These are phyloP conservation scores for Parazoanthus darwini DNA, from an alignment of 92 coral and sea anemone species.

Conservation along the genomic window DNA sequence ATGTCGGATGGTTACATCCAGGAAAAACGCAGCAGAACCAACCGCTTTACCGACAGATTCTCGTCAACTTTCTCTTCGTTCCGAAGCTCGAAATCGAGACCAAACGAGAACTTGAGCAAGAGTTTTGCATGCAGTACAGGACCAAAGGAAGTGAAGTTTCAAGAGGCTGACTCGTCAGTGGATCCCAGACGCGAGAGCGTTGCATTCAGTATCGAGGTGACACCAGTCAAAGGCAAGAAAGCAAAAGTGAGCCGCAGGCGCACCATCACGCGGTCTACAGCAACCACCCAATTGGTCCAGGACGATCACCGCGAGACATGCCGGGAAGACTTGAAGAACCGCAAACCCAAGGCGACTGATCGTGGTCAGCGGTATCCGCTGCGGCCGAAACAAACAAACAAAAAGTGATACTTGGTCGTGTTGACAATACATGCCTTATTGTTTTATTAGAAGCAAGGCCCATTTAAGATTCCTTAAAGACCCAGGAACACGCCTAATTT, in stretches of 20 bases:
- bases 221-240: constrained; percentile 70
- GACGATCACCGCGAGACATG: constrained; percentile 54
- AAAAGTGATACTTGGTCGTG: constrained; percentile 1
- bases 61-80: constrained; percentile 66
- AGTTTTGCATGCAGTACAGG: constrained; percentile 50
- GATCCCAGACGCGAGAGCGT: constrained; percentile 66
- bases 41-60: constrained; percentile 56
- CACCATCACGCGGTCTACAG: constrained; percentile 76
- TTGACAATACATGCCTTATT: too few relatives aligned
- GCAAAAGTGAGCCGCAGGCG: constrained; percentile 64
- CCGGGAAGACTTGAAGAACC: constrained; percentile 54
- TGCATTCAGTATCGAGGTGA: constrained; percentile 78
- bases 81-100: constrained; percentile 61
- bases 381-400: constrained; percentile 54
- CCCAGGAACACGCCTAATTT: too few relatives aligned
- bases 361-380: constrained; percentile 61
- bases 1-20: constrained; percentile 65
- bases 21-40: constrained; percentile 67
- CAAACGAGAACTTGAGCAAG: constrained; percentile 63
- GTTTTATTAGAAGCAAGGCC: too few relatives aligned
- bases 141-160: constrained; percentile 8
- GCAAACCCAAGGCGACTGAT: constrained; percentile 17
- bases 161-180: constrained; percentile 22
- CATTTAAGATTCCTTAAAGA: too few relatives aligned
- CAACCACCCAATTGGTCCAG: constrained; percentile 60